Evolutionary conservation across 2,888 invertebrate species (phyloP).

Genomic region (Gordius sp.): DNA sequence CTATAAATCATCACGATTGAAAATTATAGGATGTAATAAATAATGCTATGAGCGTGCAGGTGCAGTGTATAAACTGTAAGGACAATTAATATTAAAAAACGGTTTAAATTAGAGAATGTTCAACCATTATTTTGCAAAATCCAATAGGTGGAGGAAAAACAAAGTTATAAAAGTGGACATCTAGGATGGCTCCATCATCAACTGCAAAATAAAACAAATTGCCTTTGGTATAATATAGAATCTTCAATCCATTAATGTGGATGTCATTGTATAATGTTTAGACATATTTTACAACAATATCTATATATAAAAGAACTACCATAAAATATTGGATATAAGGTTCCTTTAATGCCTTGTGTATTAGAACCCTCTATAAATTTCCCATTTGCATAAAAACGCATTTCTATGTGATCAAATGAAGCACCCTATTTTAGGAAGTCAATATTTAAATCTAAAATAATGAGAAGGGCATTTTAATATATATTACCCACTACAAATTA

Average conservation of each 20-base stretch:
- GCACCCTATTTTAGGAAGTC: conserved; percentile 40
- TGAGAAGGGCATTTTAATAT: too few relatives aligned
- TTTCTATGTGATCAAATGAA: conserved; percentile 74
- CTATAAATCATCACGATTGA: too few relatives aligned
- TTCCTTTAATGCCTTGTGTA: conserved; percentile 53
- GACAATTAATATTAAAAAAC: too few relatives aligned
- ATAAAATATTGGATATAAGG: conserved; percentile 66
- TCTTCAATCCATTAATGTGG: not conserved
- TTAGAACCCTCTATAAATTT: conserved; percentile 55
- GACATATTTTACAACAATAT: not conserved
- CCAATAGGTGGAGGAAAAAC: conserved; percentile 46
- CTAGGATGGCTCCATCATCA: conserved; percentile 85
- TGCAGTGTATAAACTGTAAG: too few relatives aligned
- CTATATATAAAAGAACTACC: conserved; percentile 35
- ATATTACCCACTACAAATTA: too few relatives aligned
- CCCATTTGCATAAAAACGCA: conserved; percentile 78
- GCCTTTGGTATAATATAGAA: not conserved
- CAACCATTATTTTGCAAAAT: conserved; percentile 78
- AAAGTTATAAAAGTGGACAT: conserved; percentile 69
- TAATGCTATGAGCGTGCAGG: too few relatives aligned
- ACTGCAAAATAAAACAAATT: conserved; percentile 38
- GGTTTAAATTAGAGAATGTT: conserved; percentile 79
- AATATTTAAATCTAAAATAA: not conserved
- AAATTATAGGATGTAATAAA: too few relatives aligned
- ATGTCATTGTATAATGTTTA: conserved; percentile 3